Percentiles rank a stretch among this genome's conserved stretches.
These are phyloP conservation scores for Corythucha ciliata DNA, from an alignment of 2,888 invertebrate genomes.

Conservation along the genomic window DNA sequence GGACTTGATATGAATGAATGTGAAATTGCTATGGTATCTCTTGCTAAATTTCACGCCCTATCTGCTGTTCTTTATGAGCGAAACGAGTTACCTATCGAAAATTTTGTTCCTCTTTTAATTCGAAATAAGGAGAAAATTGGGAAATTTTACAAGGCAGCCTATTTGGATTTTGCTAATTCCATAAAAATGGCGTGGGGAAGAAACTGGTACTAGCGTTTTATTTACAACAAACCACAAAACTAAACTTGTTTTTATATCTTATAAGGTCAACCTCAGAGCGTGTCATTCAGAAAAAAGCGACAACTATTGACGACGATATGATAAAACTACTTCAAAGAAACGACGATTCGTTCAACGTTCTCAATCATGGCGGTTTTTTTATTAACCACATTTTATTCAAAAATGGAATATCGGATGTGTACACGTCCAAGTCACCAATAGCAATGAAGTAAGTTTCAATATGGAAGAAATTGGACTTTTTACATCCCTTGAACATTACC, in stretches of 20 bases:
- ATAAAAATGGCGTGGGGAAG: neutral
- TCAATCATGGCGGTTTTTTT: constrained; percentile 4
- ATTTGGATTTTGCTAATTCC: neutral
- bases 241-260: neutral
- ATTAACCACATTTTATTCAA: constrained; percentile 20
- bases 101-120: neutral
- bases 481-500: too few relatives aligned
- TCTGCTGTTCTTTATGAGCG: neutral
- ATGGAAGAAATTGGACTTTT: too few relatives aligned
- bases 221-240: neutral
- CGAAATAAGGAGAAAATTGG: neutral
- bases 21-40: neutral
- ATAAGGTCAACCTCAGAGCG: too few relatives aligned
- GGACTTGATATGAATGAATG: neutral
- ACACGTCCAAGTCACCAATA: neutral
- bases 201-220: neutral
- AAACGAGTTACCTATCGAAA: neutral
- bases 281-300: constrained; percentile 10
- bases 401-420: neutral
- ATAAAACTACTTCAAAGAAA: constrained; percentile 8
- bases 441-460: neutral
- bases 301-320: constrained; percentile 10
- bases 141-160: neutral
- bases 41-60: neutral
- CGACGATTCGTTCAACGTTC: constrained; percentile 15